phyloP scores from a whole-genome alignment of 2,113 vertebrate species.

The Oncorhynchus clarkii region DNA sequence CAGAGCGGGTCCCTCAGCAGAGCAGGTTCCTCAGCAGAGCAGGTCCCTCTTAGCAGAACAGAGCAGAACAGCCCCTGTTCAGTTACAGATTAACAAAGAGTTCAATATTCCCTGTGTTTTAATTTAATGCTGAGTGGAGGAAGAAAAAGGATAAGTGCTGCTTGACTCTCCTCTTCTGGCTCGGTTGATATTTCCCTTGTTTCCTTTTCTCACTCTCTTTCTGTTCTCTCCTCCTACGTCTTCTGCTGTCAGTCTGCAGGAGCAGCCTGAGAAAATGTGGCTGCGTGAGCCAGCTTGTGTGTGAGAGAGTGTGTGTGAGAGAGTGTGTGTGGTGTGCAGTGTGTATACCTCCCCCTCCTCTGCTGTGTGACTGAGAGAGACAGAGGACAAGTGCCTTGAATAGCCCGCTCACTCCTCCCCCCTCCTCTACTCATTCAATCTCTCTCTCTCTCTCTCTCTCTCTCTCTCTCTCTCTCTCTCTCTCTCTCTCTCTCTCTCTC shows the following conservation, averaged over 20 bases:
- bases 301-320: no score
- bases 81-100: conserved; percentile 11
- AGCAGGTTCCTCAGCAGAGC: no score
- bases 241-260: conserved; percentile 73
- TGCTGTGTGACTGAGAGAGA: conserved; percentile 61
- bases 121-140: not conserved
- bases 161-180: conserved; percentile 10
- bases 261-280: conserved; percentile 66
- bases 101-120: conserved; percentile 16
- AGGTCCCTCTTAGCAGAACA: no score
- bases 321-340: not conserved
- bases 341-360: conserved; percentile 53
- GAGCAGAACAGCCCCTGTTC: conserved; percentile 17
- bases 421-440: conserved; percentile 17
- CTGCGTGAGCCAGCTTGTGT: conserved; percentile 7
- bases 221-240: conserved; percentile 46
- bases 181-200: conserved; percentile 17
- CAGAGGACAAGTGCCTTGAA: conserved; percentile 79
- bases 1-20: no score
- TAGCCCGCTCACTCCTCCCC: conserved; percentile 61
- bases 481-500: conserved; percentile 12
- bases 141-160: conserved; percentile 31
- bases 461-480: not conserved
- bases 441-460: not conserved
- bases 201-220: conserved; percentile 6